Percentiles rank a stretch among this genome's conserved stretches.
Evolutionary conservation across 2,113 vertebrate species (phyloP).

Genomic region (Anhinga rufa): DNA sequence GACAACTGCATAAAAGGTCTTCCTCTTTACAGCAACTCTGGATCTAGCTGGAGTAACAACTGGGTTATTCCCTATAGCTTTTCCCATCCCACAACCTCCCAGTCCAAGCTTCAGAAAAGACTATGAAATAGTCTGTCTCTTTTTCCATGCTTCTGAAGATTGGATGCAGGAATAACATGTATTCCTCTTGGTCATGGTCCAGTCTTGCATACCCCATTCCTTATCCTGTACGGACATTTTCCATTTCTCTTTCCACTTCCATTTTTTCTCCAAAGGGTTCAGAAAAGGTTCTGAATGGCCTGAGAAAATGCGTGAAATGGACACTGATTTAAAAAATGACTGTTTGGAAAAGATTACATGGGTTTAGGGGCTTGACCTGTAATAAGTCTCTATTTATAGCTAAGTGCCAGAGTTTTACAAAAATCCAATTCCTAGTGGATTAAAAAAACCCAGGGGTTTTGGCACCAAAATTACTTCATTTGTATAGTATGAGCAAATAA

Average conservation of each 20-base stretch:
- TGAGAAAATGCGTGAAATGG: neutral
- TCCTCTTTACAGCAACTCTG: neutral
- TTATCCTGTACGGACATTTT: neutral
- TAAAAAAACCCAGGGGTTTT: neutral
- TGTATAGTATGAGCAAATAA: neutral
- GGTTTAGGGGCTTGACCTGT: neutral
- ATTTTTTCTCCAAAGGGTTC: neutral
- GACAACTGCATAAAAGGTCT: neutral
- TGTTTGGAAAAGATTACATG: neutral
- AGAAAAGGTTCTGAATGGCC: neutral
- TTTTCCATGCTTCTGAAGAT: neutral
- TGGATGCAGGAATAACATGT: neutral
- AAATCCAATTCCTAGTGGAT: constrained; percentile 7
- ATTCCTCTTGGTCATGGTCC: neutral
- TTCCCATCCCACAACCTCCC: neutral
- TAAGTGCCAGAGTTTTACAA: neutral
- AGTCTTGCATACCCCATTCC: neutral
- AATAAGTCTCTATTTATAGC: neutral
- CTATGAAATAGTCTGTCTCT: neutral
- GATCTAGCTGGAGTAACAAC: neutral
- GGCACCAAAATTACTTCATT: constrained; percentile 35
- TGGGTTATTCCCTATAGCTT: neutral
- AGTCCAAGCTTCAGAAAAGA: neutral
- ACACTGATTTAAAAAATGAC: neutral
- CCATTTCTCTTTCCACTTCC: neutral